These are phyloP conservation scores for Porites lutea DNA, from an alignment of 64 coral and sea anemone genomes.

Conservation along the genomic window DNA sequence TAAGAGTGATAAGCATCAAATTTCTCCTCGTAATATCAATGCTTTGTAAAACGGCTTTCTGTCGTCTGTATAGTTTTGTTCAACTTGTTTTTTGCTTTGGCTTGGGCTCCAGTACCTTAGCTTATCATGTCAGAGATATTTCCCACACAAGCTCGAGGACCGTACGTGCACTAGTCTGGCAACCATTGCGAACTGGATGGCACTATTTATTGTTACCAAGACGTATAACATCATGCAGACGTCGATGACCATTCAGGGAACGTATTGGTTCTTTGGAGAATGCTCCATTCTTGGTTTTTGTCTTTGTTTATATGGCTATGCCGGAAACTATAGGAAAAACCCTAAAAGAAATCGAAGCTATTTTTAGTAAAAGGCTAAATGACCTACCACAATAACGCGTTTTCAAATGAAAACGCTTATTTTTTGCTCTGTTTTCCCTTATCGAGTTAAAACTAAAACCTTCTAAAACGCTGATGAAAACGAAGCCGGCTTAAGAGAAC, in stretches of 20 bases:
- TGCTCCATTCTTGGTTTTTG: slow-evolving; percentile 68
- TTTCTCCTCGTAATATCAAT: too few relatives aligned
- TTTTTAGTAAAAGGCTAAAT: slow-evolving; percentile 34
- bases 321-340: slow-evolving; percentile 86
- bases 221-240: slow-evolving; percentile 51
- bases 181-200: slow-evolving; percentile 56
- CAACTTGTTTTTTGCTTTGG: slow-evolving; percentile 64
- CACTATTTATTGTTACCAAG: slow-evolving; percentile 67
- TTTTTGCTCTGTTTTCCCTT: too few relatives aligned
- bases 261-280: slow-evolving; percentile 82
- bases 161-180: slow-evolving; percentile 60
- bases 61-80: slow-evolving; percentile 66
- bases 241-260: slow-evolving; percentile 63
- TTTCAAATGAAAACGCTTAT: too few relatives aligned
- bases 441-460: too few relatives aligned
- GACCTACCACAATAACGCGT: too few relatives aligned
- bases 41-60: too few relatives aligned
- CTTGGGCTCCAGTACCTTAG: slow-evolving; percentile 84
- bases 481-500: too few relatives aligned
- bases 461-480: too few relatives aligned
- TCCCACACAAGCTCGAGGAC: slow-evolving; percentile 58
- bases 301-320: slow-evolving; percentile 75
- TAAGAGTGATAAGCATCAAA: too few relatives aligned
- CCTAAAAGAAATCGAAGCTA: slow-evolving; percentile 79
- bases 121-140: slow-evolving; percentile 91